Percentiles rank a stretch among this genome's conserved stretches.
Conservation (phyloP, 2,113 vertebrate species). For the Nyctibius bracteatus region DNA sequence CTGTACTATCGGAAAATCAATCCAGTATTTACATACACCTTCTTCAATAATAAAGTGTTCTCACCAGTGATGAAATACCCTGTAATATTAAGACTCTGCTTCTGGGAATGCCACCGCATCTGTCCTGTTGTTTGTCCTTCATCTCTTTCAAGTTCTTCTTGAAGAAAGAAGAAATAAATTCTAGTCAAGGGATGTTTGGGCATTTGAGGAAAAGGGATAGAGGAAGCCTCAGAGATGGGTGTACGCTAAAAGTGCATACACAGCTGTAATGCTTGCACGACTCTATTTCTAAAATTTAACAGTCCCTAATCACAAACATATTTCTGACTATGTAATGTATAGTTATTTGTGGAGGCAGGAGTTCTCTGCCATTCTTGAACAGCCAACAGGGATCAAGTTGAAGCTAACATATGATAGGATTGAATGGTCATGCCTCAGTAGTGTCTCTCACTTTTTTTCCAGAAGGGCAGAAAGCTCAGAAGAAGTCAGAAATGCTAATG, state of each 20-base stretch:
- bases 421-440: not conserved
- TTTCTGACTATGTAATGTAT: not conserved
- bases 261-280: not conserved
- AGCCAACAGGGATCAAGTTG: not conserved
- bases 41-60: not conserved
- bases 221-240: not conserved
- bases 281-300: not conserved
- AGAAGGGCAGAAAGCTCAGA: not conserved
- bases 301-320: not conserved
- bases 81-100: not conserved
- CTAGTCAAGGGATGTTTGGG: not conserved
- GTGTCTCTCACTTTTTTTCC: not conserved
- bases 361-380: not conserved
- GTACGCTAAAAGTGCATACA: not conserved
- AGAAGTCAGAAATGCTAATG: not conserved
- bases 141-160: not conserved
- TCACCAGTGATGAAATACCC: not conserved
- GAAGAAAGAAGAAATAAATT: not conserved
- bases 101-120: not conserved
- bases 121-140: not conserved
- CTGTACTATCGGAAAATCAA: not conserved
- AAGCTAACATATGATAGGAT: not conserved
- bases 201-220: not conserved
- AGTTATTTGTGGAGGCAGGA: not conserved
- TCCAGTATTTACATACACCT: not conserved